Evolutionary conservation across 1,140 invertebrate genomes (phyloP).

Genomic region (Nomia melanderi): DNA sequence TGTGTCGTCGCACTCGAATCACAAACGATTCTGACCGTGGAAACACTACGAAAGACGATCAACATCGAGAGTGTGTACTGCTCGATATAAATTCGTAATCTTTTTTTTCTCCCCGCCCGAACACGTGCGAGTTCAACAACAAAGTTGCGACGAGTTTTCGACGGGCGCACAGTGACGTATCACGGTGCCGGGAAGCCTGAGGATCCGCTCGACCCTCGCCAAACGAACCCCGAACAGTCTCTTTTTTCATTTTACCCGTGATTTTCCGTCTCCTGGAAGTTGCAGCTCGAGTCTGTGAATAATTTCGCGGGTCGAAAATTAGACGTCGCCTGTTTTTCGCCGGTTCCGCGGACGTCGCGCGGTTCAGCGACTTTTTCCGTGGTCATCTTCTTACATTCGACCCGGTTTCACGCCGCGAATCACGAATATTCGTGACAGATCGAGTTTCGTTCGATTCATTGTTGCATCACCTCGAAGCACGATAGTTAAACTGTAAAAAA

Average conservation of each 20-base stretch:
- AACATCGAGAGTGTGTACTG: background rate
- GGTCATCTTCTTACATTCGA: background rate
- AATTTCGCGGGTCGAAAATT: slow-evolving; percentile 1
- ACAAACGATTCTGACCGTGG: background rate
- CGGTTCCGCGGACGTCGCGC: background rate
- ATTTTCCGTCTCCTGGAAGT: background rate
- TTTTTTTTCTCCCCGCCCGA: background rate
- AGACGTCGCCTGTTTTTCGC: background rate
- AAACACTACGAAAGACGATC: background rate
- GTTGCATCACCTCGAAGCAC: background rate
- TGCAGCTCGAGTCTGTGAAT: background rate
- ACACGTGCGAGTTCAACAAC: slow-evolving; percentile 75
- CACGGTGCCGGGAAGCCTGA: slow-evolving; percentile 33
- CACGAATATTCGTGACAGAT: background rate
- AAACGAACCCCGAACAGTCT: background rate
- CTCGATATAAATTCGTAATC: slow-evolving; percentile 35
- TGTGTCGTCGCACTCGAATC: too few relatives aligned
- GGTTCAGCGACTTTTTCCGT: background rate
- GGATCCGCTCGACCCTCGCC: background rate
- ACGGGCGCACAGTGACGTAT: slow-evolving; percentile 62
- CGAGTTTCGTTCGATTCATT: background rate
- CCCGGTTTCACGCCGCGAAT: background rate
- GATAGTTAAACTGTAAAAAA: rapidly evolving
- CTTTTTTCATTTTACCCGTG: too few relatives aligned
- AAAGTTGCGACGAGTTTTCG: slow-evolving; percentile 72